Base-by-base conservation (phyloP, 2,888 invertebrate genomes). In the Eupithecia centaureata region DNA sequence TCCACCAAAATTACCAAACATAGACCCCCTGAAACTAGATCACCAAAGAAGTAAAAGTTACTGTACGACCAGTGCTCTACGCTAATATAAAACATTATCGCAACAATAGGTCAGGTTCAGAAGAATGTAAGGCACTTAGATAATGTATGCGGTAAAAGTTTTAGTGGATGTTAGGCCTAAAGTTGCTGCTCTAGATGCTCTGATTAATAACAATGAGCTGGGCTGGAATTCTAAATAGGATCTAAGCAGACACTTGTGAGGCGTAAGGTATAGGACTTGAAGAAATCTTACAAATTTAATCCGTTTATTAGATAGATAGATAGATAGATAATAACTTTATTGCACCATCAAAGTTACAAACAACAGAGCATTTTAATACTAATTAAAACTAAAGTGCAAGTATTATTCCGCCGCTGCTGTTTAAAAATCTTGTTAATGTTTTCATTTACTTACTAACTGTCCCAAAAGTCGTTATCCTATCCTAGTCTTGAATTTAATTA, bases 181-280 rank as follows among this genome's bases (percentile, higher is more conserved):
- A 12, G 82, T n/a, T 82, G 79, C 84, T 84, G 79, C 82, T 81
- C 68, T 76, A 74, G 81, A 77, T 81, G 76, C 74, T 77, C 71
- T 72, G 76, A 77, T 75, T 76, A 77, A 75, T 77, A 73, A 73
- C 64, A 75, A 71, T 72, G 71, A 71, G 72, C 64, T 66, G 69
- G 72, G 70, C 65, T 65, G 64, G 70, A 63, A 64, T 66, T 70
- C 69, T 60, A 62, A 74, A 66, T 75, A 67, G 68, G 57, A 69
- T 71, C 63, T 72, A 70, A 71, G 59, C 51, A 73, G 66, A 69
- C 42, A 67, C 67, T 71, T 70, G 73, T 62, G 67, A 68, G 67
- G 69, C 67, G 56, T 68, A 10, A n/a, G 54, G 54, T 72, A 30
- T 71, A 73, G 70, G 63, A 73, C 70, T 75, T 70, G 61, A 52